These are phyloP conservation scores for Stenchaetothrips biformis DNA, from an alignment of 2,888 invertebrate species.

Conservation along the genomic window DNA sequence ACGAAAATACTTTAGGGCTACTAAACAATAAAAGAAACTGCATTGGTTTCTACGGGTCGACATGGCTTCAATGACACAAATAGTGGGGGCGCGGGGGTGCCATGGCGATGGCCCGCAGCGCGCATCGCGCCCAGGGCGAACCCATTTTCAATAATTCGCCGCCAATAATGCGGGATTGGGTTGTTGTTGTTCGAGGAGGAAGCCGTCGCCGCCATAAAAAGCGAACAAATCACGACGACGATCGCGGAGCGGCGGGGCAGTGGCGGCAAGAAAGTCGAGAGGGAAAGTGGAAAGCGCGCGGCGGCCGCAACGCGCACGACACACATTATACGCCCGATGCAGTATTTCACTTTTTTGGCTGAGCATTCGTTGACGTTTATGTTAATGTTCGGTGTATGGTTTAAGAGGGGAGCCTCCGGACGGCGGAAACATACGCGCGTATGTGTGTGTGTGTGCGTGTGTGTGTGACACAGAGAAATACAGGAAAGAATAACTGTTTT, in stretches of 20 bases:
- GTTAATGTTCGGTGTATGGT: slow-evolving; percentile 2
- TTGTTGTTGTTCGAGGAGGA: no score
- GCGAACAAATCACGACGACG: no score
- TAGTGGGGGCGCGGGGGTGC: no score
- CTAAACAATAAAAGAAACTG: neutral
- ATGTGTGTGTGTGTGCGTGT: neutral
- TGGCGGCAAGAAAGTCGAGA: no score
- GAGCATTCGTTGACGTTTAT: neutral
- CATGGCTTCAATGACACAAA: neutral
- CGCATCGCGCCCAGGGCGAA: no score
- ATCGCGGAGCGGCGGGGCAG: no score
- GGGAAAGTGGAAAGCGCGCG: no score
- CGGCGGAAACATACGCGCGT: slow-evolving; percentile 2
- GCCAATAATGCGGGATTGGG: no score
- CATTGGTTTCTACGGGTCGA: neutral
- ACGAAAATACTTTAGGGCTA: neutral
- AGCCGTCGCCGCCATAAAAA: no score
- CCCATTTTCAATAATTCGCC: no score
- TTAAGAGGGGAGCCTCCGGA: neutral
- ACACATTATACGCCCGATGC: neutral
- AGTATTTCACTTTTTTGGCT: neutral
- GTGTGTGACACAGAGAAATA: neutral
- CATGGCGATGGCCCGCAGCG: no score
- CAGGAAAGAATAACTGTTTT: neutral
- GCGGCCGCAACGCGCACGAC: no score